Percentiles rank a stretch among this genome's conserved stretches.
Conservation (phyloP, 1,140 invertebrate genomes). For the Bombus waltoni region DNA sequence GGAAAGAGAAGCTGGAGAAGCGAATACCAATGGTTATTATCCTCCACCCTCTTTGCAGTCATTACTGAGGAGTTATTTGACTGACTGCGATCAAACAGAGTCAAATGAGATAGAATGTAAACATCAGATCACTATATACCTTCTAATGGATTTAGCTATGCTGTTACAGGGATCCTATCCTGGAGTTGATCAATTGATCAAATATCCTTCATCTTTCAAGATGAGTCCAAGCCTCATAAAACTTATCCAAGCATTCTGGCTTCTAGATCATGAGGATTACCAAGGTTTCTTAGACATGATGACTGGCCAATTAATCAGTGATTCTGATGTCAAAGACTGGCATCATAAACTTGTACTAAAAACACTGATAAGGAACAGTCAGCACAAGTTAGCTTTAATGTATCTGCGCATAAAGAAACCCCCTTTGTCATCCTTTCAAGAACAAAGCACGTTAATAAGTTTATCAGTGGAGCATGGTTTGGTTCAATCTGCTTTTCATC, state of each 20-base stretch:
- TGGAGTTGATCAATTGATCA: constrained; percentile 86
- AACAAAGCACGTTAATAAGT: constrained; percentile 80
- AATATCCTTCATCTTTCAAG: constrained; percentile 90
- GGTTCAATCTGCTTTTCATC: constrained; percentile 84
- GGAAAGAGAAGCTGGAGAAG: constrained; percentile 87
- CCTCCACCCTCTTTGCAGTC: constrained; percentile 92
- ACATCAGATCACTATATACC: constrained; percentile 90
- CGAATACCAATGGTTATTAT: constrained; percentile 83
- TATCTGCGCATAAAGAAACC: constrained; percentile 83
- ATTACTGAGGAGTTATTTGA: constrained; percentile 88
- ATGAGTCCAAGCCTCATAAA: constrained; percentile 88
- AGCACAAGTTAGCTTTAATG: constrained; percentile 83
- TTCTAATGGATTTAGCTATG: constrained; percentile 90
- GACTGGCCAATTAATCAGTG: constrained; percentile 74
- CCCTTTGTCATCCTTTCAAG: constrained; percentile 82
- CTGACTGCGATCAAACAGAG: constrained; percentile 80
- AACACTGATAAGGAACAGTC: constrained; percentile 83
- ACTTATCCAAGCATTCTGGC: constrained; percentile 92
- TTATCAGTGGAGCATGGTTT: constrained; percentile 84
- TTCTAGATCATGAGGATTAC: constrained; percentile 91
- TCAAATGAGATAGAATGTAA: constrained; percentile 85
- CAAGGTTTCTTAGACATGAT: constrained; percentile 80
- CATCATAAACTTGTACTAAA: constrained; percentile 84
- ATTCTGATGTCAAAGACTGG: constrained; percentile 83
- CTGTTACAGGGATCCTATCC: constrained; percentile 83